These are phyloP conservation scores for Dromiciops gliroides DNA, from an alignment of 2,113 vertebrate genomes.

Conservation along the genomic window DNA sequence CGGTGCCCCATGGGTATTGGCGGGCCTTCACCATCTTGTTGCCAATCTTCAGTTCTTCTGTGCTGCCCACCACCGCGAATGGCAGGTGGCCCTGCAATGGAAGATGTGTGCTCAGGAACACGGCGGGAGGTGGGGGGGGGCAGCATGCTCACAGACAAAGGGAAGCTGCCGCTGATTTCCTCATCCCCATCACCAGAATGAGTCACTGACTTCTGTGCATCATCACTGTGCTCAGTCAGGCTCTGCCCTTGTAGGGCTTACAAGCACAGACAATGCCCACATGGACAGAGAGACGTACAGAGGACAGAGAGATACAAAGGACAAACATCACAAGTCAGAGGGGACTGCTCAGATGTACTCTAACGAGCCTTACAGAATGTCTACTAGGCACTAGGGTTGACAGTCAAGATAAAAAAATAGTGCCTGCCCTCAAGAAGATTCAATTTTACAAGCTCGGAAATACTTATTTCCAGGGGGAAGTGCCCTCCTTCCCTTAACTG, in stretches of 20 bases:
- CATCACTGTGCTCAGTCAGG: no score
- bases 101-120: conserved; percentile 53
- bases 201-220: conserved; percentile 4
- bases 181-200: neutral
- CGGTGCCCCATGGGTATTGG: conserved; percentile 98
- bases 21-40: conserved; percentile 99
- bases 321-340: neutral
- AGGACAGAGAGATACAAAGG: conserved; percentile 8
- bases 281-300: neutral
- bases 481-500: neutral
- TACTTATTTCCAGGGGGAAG: neutral
- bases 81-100: conserved; percentile 94
- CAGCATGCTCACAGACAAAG: neutral
- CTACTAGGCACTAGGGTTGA: neutral
- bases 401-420: neutral
- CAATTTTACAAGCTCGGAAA: neutral
- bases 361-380: neutral
- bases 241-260: conserved; percentile 41
- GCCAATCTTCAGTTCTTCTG: conserved; percentile 98
- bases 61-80: conserved; percentile 97
- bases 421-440: neutral
- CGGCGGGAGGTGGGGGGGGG: neutral
- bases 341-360: neutral
- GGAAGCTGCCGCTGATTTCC: neutral
- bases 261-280: neutral